A percentile compares a stretch with the other conserved stretches of the same genome.
Conservation (phyloP, 1,140 invertebrate genomes). For the Drosophila rufa region DNA sequence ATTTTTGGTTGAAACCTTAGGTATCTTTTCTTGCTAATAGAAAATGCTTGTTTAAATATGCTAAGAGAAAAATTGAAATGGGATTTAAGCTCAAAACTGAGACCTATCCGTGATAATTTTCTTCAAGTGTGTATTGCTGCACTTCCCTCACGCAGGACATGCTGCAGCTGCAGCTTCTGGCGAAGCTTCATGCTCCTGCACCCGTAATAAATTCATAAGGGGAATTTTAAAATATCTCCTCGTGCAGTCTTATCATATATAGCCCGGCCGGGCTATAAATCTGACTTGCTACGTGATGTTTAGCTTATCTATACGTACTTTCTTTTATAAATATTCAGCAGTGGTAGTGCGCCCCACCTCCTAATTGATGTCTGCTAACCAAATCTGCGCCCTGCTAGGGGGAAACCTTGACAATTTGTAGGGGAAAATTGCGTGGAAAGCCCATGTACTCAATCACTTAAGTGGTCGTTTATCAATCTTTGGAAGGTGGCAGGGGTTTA, state of each 20-base stretch:
- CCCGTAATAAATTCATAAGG: constrained; percentile 76
- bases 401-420: constrained; percentile 45
- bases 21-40: background rate
- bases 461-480: constrained; percentile 62
- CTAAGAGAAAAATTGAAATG: background rate
- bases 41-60: background rate
- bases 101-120: background rate
- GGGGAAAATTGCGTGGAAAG: constrained; percentile 50
- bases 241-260: constrained; percentile 57
- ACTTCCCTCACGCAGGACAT: constrained; percentile 47
- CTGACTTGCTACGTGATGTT: constrained; percentile 62
- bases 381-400: constrained; percentile 19
- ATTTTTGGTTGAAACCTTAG: background rate
- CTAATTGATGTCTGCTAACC: constrained; percentile 65
- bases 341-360: constrained; percentile 23
- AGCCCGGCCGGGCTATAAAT: constrained; percentile 44
- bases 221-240: constrained; percentile 67
- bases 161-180: constrained; percentile 18
- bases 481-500: constrained; percentile 5
- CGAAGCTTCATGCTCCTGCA: constrained; percentile 23
- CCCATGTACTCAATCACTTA: constrained; percentile 64
- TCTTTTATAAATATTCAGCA: constrained; percentile 72
- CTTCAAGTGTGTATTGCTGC: constrained; percentile 38
- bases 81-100: too few species aligned
- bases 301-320: constrained; percentile 17